Evolutionary conservation across 2,113 vertebrate genomes (phyloP).

Genomic region (Crocuta crocuta): DNA sequence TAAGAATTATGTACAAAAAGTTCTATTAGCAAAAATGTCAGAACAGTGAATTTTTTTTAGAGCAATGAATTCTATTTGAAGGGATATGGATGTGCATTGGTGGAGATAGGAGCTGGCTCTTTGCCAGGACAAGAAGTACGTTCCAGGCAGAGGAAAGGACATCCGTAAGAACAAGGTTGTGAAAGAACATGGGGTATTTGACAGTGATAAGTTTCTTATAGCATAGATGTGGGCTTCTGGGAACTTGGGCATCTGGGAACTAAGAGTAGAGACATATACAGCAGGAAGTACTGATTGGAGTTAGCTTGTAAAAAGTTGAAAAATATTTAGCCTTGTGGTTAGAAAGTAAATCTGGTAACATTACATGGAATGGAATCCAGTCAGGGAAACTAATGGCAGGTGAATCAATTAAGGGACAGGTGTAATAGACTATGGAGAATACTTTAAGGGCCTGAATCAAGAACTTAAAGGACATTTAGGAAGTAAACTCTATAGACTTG

Average conservation of each 20-base stretch:
- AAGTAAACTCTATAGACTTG: neutral
- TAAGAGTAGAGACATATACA: neutral
- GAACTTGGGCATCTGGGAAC: neutral
- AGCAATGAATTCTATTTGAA: neutral
- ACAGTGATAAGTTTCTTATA: neutral
- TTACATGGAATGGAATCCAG: neutral
- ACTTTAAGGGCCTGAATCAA: neutral
- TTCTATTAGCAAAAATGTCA: neutral
- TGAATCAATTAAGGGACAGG: neutral
- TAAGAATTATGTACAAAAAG: neutral
- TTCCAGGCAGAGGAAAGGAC: neutral
- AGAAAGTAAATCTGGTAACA: neutral
- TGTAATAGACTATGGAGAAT: neutral
- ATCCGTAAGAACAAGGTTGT: neutral
- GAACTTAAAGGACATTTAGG: neutral
- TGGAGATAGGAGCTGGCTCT: neutral
- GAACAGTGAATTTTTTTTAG: neutral
- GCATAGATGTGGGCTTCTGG: neutral
- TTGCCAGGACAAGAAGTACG: neutral
- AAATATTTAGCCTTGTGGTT: neutral
- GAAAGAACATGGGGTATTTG: neutral
- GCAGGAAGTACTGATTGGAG: neutral
- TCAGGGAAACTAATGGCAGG: neutral
- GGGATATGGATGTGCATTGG: neutral
- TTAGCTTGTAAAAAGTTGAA: neutral